These are phyloP conservation scores for Cydia pomonella DNA, from an alignment of 1,140 invertebrate species.

Conservation along the genomic window DNA sequence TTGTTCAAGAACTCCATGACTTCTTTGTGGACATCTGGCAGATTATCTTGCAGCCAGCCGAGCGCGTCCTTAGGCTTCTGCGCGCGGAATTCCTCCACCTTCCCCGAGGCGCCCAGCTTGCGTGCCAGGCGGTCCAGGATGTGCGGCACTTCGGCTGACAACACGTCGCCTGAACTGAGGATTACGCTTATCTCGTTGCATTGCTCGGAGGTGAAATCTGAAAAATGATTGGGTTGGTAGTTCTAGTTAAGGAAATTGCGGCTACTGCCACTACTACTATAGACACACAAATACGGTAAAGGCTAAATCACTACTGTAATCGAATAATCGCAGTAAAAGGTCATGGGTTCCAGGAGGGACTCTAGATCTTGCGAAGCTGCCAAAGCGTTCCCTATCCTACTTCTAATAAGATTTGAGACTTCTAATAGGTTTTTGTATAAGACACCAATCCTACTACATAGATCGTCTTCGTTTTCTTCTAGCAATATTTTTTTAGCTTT, in stretches of 20 bases:
- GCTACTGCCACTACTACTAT: background rate
- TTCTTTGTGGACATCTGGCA: constrained; percentile 74
- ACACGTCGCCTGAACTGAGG: constrained; percentile 85
- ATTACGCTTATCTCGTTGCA: constrained; percentile 83
- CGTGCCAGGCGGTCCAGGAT: constrained; percentile 80
- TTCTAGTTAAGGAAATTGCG: background rate
- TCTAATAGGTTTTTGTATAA: too few relatives aligned
- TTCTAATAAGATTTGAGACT: too few relatives aligned
- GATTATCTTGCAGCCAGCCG: constrained; percentile 82
- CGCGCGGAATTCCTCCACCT: constrained; percentile 80
- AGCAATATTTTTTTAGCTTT: too few relatives aligned
- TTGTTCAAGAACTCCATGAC: constrained; percentile 84
- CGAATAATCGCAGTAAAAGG: too few relatives aligned
- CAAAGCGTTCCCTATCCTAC: too few relatives aligned
- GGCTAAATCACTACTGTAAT: too few relatives aligned
- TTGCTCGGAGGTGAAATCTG: constrained; percentile 83
- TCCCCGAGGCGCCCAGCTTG: constrained; percentile 76
- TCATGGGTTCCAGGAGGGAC: too few relatives aligned
- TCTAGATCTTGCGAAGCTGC: too few relatives aligned
- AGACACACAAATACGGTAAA: too few relatives aligned
- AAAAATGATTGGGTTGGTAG: constrained; percentile 36
- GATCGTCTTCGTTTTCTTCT: too few relatives aligned
- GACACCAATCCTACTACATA: too few relatives aligned
- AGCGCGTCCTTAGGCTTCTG: constrained; percentile 79
- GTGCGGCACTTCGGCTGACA: constrained; percentile 85